These are phyloP conservation scores for Stenolophus ochropezus DNA, from an alignment of 2,888 invertebrate species.

Conservation along the genomic window DNA sequence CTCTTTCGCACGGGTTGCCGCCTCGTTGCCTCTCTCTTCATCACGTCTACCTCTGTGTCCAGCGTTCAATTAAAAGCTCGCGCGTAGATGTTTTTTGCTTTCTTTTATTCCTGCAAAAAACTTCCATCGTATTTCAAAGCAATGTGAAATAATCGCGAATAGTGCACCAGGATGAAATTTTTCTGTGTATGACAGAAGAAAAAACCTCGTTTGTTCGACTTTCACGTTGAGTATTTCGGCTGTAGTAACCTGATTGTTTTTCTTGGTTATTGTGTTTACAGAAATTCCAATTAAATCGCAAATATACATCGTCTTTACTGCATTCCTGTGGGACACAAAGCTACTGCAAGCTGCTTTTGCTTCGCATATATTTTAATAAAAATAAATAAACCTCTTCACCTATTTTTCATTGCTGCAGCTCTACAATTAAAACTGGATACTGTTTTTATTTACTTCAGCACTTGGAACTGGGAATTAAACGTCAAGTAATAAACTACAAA, in stretches of 20 bases:
- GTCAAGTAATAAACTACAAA: too few species aligned
- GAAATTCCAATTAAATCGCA: constrained; percentile 16
- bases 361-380: too few species aligned
- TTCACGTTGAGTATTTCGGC: constrained; percentile 19
- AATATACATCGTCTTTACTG: background rate
- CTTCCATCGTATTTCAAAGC: constrained; percentile 59
- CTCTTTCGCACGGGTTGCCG: background rate
- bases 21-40: constrained; percentile 17
- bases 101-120: constrained; percentile 53
- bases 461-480: too few species aligned
- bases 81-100: constrained; percentile 49
- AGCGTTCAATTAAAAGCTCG: constrained; percentile 60
- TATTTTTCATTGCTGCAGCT: too few species aligned
- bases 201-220: constrained; percentile 39
- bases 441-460: too few species aligned
- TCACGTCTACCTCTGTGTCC: constrained; percentile 46
- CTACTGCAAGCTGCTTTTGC: too few species aligned
- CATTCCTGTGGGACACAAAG: background rate
- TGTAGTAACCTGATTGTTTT: constrained; percentile 35
- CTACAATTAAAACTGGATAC: too few species aligned
- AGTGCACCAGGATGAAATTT: constrained; percentile 56
- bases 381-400: too few species aligned
- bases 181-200: constrained; percentile 49
- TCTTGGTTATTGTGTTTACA: constrained; percentile 29
- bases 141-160: constrained; percentile 56